Conservation (phyloP, 2,888 invertebrate genomes). For the Drosophila conformis region DNA sequence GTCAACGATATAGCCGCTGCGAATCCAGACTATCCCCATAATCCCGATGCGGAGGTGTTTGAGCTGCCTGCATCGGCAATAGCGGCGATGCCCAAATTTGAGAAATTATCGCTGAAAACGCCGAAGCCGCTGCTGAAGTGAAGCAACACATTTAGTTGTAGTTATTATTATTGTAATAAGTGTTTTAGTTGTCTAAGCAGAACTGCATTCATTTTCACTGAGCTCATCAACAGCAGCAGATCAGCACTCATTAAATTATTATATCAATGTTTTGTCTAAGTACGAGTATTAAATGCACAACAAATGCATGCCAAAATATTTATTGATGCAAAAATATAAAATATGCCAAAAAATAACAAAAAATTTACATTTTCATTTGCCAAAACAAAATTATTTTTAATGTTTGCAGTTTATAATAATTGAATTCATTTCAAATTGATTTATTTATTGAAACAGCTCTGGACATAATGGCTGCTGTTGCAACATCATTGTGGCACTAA, state of each 20-base stretch:
- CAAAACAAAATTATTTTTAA: background rate
- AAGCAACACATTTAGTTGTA: constrained; percentile 3
- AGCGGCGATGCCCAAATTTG: constrained; percentile 71
- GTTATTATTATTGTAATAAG: constrained; percentile 39
- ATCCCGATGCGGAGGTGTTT: constrained; percentile 85
- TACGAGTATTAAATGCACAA: constrained; percentile 48
- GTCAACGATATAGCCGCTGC: constrained; percentile 83
- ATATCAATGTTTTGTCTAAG: constrained; percentile 28
- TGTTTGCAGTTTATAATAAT: background rate
- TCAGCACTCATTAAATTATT: constrained; percentile 51
- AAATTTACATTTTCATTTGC: background rate
- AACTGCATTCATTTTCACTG: constrained; percentile 35
- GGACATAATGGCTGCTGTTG: background rate
- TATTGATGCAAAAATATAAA: constrained; percentile 50
- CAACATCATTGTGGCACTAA: constrained; percentile 1
- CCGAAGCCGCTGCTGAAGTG: constrained; percentile 44
- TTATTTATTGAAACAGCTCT: background rate
- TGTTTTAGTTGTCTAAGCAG: constrained; percentile 46
- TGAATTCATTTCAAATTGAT: background rate
- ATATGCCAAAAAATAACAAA: background rate
- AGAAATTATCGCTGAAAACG: constrained; percentile 70
- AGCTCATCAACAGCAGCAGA: constrained; percentile 9
- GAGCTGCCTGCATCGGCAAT: constrained; percentile 46
- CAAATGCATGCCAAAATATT: constrained; percentile 48
- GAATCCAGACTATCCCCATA: constrained; percentile 74